Evolutionary conservation across 2,113 vertebrate species (phyloP).

Genomic region (Leucosticte australis): DNA sequence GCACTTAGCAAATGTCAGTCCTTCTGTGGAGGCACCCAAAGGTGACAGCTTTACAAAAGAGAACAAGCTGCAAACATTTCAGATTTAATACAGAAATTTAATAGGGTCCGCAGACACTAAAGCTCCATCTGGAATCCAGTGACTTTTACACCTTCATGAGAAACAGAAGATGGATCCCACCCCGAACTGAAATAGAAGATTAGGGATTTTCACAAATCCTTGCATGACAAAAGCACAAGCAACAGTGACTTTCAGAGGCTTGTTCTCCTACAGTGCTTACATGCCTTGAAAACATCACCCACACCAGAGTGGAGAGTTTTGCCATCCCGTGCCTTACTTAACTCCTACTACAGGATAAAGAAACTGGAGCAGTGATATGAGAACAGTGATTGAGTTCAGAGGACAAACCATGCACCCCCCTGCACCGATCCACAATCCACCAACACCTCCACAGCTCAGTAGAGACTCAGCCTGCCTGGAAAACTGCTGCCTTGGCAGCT

Average conservation of each 20-base stretch:
- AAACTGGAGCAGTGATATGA: background rate
- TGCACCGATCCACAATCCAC: background rate
- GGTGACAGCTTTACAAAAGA: background rate
- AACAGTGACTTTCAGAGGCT: background rate
- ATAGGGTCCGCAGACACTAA: background rate
- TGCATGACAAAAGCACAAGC: background rate
- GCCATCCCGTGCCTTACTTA: background rate
- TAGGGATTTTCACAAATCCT: background rate
- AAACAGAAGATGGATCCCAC: background rate
- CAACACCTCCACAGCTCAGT: background rate
- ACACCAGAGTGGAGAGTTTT: background rate
- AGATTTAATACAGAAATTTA: constrained; percentile 16
- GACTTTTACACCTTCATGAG: constrained; percentile 20
- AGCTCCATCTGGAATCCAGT: constrained; percentile 17
- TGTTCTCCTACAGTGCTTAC: background rate
- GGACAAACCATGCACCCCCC: background rate
- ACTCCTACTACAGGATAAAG: background rate
- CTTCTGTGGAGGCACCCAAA: background rate
- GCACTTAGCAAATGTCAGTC: background rate
- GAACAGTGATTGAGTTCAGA: background rate
- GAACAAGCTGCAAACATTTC: background rate
- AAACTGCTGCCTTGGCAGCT: background rate
- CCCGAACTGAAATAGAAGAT: background rate
- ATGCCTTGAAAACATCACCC: background rate
- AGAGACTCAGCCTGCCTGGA: background rate